Evolutionary conservation across 2,888 invertebrate species (phyloP).

Genomic region (Metopia argyrocephala): DNA sequence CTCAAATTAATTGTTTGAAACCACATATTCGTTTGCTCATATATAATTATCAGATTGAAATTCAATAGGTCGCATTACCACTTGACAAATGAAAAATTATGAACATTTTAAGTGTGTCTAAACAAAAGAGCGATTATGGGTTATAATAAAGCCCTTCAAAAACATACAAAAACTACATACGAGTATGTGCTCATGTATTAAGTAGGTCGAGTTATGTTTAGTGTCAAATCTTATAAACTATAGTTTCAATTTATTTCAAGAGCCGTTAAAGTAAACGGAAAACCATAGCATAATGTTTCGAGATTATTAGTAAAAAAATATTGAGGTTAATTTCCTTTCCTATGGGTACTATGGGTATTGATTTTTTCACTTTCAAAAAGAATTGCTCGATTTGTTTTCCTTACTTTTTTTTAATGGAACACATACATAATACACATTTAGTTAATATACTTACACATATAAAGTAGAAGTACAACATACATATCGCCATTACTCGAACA

Average conservation of each 20-base stretch:
- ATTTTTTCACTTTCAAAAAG: too few species aligned
- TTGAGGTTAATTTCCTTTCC: too few species aligned
- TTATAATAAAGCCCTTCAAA: too few species aligned
- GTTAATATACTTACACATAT: too few species aligned
- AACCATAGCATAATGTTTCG: not conserved
- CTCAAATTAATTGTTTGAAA: too few species aligned
- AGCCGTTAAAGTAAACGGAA: not conserved
- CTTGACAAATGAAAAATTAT: not conserved
- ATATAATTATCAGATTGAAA: not conserved
- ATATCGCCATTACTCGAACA: too few species aligned
- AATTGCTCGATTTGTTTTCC: too few species aligned
- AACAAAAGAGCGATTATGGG: not conserved
- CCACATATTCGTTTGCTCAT: too few species aligned
- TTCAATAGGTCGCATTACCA: not conserved
- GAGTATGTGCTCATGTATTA: not conserved
- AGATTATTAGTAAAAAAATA: not conserved
- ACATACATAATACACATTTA: too few species aligned
- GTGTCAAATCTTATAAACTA: slow-evolving; percentile 9
- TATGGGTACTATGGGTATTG: too few species aligned
- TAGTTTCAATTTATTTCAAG: not conserved
- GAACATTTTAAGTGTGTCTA: not conserved
- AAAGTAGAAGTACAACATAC: too few species aligned
- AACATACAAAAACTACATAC: not conserved
- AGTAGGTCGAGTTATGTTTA: not conserved
- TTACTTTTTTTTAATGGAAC: too few species aligned